A percentile compares a stretch with the other conserved stretches of the same genome.
Conservation (phyloP, 2,888 invertebrate genomes). For the Eristalis pertinax region DNA sequence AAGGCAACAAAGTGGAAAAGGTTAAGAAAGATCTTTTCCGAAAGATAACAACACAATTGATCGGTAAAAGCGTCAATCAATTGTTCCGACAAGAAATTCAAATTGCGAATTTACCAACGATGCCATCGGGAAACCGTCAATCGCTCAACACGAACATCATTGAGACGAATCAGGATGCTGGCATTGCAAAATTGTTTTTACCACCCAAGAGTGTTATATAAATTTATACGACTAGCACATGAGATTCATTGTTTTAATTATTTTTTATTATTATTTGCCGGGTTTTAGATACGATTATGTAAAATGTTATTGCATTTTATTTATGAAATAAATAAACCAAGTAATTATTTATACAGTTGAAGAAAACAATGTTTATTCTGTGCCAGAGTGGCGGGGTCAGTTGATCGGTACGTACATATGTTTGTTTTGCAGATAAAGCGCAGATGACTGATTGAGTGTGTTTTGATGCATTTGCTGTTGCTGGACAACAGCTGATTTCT, state of each 20-base stretch:
- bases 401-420: background rate
- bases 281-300: constrained; percentile 64
- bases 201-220: constrained; percentile 71
- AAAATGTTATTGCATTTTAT: constrained; percentile 71
- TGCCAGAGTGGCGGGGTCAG: background rate
- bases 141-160: constrained; percentile 74
- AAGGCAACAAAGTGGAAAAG: constrained; percentile 92
- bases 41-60: constrained; percentile 91
- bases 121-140: constrained; percentile 79
- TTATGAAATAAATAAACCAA: constrained; percentile 70
- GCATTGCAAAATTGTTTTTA: constrained; percentile 77
- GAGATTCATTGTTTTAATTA: constrained; percentile 62
- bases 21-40: constrained; percentile 95
- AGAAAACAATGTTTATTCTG: constrained; percentile 11
- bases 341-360: constrained; percentile 71
- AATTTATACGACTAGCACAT: constrained; percentile 46
- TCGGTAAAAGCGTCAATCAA: constrained; percentile 93
- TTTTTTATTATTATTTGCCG: constrained; percentile 65
- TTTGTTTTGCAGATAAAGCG: background rate
- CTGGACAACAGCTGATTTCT: background rate
- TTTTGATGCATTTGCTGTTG: background rate
- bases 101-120: constrained; percentile 91
- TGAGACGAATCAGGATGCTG: constrained; percentile 78
- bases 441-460: background rate
- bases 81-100: constrained; percentile 93